Evolutionary conservation across 2,888 invertebrate species (phyloP), one percentile per base, ranked within the genome.

Genomic region (Epirrita christyi): DNA sequence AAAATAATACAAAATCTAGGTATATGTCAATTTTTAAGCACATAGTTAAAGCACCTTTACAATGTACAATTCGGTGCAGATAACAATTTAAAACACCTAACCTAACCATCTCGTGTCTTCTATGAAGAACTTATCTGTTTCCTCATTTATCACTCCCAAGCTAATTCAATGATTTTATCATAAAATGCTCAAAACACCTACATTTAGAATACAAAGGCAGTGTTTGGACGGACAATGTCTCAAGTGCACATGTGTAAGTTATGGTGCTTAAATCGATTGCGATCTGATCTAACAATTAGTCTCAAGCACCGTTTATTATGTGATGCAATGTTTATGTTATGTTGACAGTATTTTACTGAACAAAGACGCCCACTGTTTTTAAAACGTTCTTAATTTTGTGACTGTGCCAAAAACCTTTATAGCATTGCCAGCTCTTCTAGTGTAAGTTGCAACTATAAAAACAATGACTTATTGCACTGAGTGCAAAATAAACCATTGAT

Each of bases 191-290:
- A 13, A 49, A 60, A 47, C 27, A 46, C 21, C 36, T 56, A 63
- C 55, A 50, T 36, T 11, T 11, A 36, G 11, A 11, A 11, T 53
- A 43, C 48, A 45, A 71, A 74, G 72, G 72, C 76, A 74, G 66
- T 71, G 66, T 64, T 42, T 64, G 78, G 80, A 79, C 76, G 77
- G 79, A 77, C 61, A 59, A 43, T 49, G 53, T 62, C 29, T 46
- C 32, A 11, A 41, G 48, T 58, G 45, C 55, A 59, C 55, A 63
- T 63, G 57, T 58, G 58, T 58, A 55, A 55, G 13, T 27, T 28
- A 45, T 7, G 13, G 13, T 36, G 37, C 28, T 37, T 9, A 46
- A 32, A 42, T n/a, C 15, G 2, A 48, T 49, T 44, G 48, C 49
- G 44, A 43, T 55, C 15, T 32, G 21, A 10, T 28, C 10, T 21